Evolutionary conservation across 2,113 vertebrate species (phyloP), one percentile per base, ranked within the genome.

Genomic region (Ranitomeya variabilis): DNA sequence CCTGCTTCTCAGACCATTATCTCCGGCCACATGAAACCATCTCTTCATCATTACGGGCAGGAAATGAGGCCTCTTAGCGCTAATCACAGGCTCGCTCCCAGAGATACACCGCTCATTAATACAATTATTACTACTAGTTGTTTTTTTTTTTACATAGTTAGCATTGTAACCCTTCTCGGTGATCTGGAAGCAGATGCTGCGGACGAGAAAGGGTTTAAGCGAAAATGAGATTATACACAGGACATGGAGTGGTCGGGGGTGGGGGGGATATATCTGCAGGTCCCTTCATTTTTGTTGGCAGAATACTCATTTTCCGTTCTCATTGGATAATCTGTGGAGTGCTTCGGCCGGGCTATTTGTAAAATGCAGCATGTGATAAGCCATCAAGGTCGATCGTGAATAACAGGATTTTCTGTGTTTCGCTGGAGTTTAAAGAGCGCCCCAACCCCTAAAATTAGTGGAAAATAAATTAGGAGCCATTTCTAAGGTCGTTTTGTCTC

Each of bases 41-140:
- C 60, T 86, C 79, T 14, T 66, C 60, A 57, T 89, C 77, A 89
- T 89, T 87, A 79, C 10, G 14, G 76, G 62, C 80, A 87, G 89
- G 89, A 90, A 90, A 83, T 79, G 71, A 83, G 80, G 64, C 73
- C 80, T 87, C 80, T 76, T 76, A n/a, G 51, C 84, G 4, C 14
- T 90, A 87, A 90, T 79, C 37, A 83, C 51, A 1, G 57, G 55
- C 73, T 67, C 13, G 7, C 76, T 66, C 60, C 74, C 45, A 67
- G 45, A 89, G 55, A 64, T 60, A 10, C 8, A 26, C 62, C 45
- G 54, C 54, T n/a, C 64, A 85, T 81, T 88, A 31, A 19, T 51
- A 31, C 10, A 16, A 85, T 87, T 89, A 85, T 80, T 86, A 80
- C 54, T 87, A 67, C 57, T 87, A 67, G 67, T 69, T 80, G 6